phyloP scores from a whole-genome alignment of 2,888 invertebrate species.

The Mimas tiliae region DNA sequence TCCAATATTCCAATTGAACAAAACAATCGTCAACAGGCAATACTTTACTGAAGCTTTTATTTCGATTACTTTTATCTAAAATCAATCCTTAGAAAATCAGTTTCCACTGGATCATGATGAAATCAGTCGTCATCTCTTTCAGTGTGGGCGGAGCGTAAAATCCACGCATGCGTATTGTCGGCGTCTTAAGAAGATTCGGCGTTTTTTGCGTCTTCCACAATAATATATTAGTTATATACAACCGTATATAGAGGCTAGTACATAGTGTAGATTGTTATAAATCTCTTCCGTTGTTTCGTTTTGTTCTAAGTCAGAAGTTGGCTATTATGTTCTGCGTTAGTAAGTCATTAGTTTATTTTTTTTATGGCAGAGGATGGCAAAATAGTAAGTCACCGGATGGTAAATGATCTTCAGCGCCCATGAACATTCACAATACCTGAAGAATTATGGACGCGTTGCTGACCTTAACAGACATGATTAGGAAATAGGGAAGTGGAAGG shows the following conservation, averaged over 20 bases:
- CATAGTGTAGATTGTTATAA: constrained; percentile 11
- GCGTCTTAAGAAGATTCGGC: constrained; percentile 75
- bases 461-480: too few species aligned
- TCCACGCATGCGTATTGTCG: constrained; percentile 68
- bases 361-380: too few species aligned
- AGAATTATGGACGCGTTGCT: too few species aligned
- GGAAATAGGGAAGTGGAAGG: too few species aligned
- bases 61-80: constrained; percentile 65
- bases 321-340: too few species aligned
- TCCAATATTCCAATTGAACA: background rate
- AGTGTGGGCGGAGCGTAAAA: constrained; percentile 65
- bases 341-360: too few species aligned
- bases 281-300: background rate
- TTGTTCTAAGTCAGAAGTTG: background rate
- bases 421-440: too few species aligned
- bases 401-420: too few species aligned
- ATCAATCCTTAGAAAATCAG: constrained; percentile 68
- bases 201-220: constrained; percentile 62
- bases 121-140: constrained; percentile 68
- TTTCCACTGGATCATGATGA: constrained; percentile 51
- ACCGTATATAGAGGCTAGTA: constrained; percentile 44
- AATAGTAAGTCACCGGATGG: too few species aligned
- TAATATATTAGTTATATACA: constrained; percentile 65
- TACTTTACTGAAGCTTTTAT: constrained; percentile 53
- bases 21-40: background rate